Base-by-base conservation (phyloP, 2,113 vertebrate species). In the Ophiodon elongatus region DNA sequence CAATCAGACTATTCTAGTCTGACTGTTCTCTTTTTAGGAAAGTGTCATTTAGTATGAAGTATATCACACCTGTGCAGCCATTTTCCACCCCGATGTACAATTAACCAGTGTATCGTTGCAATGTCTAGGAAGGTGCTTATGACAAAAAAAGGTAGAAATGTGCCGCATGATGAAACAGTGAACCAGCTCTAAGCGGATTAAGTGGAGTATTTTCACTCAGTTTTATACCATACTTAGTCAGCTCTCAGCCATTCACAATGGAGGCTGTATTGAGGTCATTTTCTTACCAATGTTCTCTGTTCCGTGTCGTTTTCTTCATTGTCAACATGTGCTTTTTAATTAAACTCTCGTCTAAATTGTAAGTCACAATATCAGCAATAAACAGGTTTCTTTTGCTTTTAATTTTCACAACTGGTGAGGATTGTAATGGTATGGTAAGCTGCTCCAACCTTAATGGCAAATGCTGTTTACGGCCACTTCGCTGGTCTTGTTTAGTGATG, bases 401-500 rank as follows among this genome's bases (percentile, higher is more conserved):
- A 57, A 62, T 66, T 56, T 29, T 29, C 64, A 52, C 62, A 60
- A 4, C 73, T 25, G 33, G 39, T 7, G 33, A 69, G 85, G 64
- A 66, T 43, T 83, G 64, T 85, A 82, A 89, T 88, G 72, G 63
- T 27, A 50, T 68, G 56, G 62, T 75, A 64, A 69, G 76, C 62
- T 73, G 27, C 45, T 77, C 45, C 57, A 66, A n/a, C 73, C 84
- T 91, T 79, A 94, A 94, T 90, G 75, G 87, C 47, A 52, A 82
- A 89, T 81, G 85, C 81, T 84, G 85, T 94, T 94, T 93, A 81
- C n/a, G 67, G 85, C 90, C 86, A 88, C 85, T 95, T 92, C 21
- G 72, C 89, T 27, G 70, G 76, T 92, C 91, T 88, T 94, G 91
- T 91, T 94, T 91, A 88, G 91, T 85, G 83, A 91, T 90, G 92